Percentiles rank a stretch among this genome's conserved stretches.
Conservation (phyloP, 2,888 invertebrate genomes). For the Molanna angustata region DNA sequence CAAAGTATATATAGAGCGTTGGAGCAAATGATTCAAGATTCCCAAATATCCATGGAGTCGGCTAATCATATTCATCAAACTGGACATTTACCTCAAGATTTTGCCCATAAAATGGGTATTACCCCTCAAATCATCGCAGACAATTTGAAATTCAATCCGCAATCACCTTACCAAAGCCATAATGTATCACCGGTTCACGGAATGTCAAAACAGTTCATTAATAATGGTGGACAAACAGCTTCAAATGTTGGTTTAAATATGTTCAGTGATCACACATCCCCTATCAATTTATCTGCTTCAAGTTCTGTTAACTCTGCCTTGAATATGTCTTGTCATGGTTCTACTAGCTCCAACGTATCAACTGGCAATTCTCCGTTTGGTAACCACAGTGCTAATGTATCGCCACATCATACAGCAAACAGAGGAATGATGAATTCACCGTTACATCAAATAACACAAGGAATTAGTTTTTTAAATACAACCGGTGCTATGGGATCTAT, state of each 20-base stretch:
- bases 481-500: constrained; percentile 64
- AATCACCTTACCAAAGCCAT: constrained; percentile 42
- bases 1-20: constrained; percentile 47
- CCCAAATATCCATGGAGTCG: constrained; percentile 43
- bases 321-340: constrained; percentile 22
- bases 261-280: constrained; percentile 39
- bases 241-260: constrained; percentile 35
- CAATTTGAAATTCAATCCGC: constrained; percentile 37
- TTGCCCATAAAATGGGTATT: constrained; percentile 55
- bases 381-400: constrained; percentile 26
- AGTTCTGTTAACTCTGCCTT: constrained; percentile 41
- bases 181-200: constrained; percentile 41
- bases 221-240: constrained; percentile 33
- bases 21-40: constrained; percentile 46
- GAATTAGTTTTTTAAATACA: constrained; percentile 73
- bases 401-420: constrained; percentile 23
- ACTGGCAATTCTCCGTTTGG: constrained; percentile 24
- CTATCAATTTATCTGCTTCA: constrained; percentile 24
- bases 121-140: constrained; percentile 45
- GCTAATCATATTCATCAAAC: constrained; percentile 47
- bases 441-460: constrained; percentile 64
- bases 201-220: constrained; percentile 15
- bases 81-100: constrained; percentile 48
- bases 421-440: constrained; percentile 44
- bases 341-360: constrained; percentile 10